Base-by-base conservation (phyloP, 1,140 invertebrate species). In the Hyles vespertilio region DNA sequence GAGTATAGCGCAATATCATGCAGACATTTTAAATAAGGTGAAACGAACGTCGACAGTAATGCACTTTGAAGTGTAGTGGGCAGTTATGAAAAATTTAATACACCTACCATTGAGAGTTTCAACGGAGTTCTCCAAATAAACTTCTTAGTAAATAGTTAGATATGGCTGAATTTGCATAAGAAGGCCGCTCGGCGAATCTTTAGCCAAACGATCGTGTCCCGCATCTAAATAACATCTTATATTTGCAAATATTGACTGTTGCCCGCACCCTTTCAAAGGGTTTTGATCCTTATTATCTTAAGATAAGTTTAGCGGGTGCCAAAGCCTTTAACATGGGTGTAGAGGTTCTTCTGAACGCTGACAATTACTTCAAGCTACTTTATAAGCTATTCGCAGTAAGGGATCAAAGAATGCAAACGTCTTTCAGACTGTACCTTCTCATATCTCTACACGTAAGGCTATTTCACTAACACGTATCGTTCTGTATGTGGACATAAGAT, bases 201-300 rank as follows among this genome's bases (percentile, higher is more conserved):
- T 67, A 66, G 72, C 61, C 70, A 70, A 70, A 72, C 71, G 72
- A 78, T 77, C 83, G 82, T 86, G 81, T 82, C 79, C 75, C 70
- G 85, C 84, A 87, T 88, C 78, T 85, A 81, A 88, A 88, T 85
- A 81, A 78, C 81, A 75, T 84, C 80, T 87, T 87, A 86, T 84
- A 79, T 83, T 81, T 81, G 75, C 81, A 82, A 87, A 87, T 84
- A 87, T 87, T 87, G 77, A 84, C 84, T 78, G 74, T 73, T 72
- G 71, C 70, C 73, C 79, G 71, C 76, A 84, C 77, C 82, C 84
- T 85, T 81, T 76, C 56, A 70, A 69, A 77, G 73, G 76, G 74
- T 67, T 76, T 65, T 62, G 67, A 77, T 77, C 70, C 73, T 70
- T 79, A 78, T 78, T 83, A 77, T 80, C 74, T 74, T 79, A 77